phyloP scores from a whole-genome alignment of 2,113 vertebrate genomes.

The Syngnathoides biaculeatus region DNA sequence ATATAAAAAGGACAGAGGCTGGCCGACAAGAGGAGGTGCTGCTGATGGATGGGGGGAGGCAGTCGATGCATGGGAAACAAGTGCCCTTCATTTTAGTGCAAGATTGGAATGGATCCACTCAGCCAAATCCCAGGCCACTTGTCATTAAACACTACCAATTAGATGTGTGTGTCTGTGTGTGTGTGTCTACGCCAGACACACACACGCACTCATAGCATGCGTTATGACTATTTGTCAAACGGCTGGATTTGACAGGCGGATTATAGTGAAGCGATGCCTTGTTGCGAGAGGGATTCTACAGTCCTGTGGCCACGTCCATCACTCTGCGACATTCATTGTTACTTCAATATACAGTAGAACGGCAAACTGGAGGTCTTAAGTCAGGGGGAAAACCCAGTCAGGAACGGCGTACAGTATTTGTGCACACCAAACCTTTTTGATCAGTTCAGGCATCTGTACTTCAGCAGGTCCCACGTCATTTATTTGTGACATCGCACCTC shows the following conservation, averaged over 20 bases:
- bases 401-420: neutral
- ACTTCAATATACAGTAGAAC: conserved; percentile 1
- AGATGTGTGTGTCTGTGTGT: conserved; percentile 11
- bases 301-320: conserved; percentile 17
- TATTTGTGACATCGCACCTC: neutral
- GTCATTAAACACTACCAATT: conserved; percentile 50
- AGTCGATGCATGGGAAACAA: conserved; percentile 49
- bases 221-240: neutral
- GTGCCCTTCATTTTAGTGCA: conserved; percentile 45
- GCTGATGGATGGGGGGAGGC: conserved; percentile 28
- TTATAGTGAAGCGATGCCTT: neutral
- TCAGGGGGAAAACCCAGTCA: conserved; percentile 2
- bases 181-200: conserved; percentile 28
- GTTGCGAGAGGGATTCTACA: conserved; percentile 3
- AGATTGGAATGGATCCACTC: conserved; percentile 56
- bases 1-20: conserved; percentile 16
- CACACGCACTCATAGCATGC: neutral
- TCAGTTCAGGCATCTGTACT: neutral
- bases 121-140: conserved; percentile 55
- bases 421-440: neutral
- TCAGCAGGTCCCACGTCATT: neutral
- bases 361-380: conserved; percentile 10
- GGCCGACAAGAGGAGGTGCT: conserved; percentile 26
- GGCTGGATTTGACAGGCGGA: conserved; percentile 12
- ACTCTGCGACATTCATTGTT: conserved; percentile 20